Evolutionary conservation across 2,888 invertebrate genomes (phyloP), one percentile per base, ranked within the genome.

Genomic region (Hypena proboscidalis): DNA sequence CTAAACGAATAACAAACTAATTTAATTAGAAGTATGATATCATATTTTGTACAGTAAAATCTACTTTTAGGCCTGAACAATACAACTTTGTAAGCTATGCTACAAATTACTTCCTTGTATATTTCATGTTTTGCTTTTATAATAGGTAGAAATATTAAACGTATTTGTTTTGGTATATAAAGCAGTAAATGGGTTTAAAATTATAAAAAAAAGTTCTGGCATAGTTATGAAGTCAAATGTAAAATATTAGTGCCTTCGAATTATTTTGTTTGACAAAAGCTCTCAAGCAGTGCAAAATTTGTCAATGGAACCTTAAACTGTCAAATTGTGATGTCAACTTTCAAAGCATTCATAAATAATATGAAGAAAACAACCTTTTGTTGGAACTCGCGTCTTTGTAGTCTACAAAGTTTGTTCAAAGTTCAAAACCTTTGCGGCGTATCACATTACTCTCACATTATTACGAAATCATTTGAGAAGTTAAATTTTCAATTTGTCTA

Each of bases 361-460:
- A 53, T 52, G 26, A 60, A 52, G 19, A 43, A 48, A 49, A 37
- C 15, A 32, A 34, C 26, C 45, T 45, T 52, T 59, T 53, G 57
- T 62, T 57, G 32, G 22, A 15, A 15, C n/a, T 31, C 27, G n/a
- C 48, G 50, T 57, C 56, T 60, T 68, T 68, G 69, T 63, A 60
- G 63, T 65, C 63, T 63, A 42, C 40, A 2, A 67, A 65, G 52
- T 67, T 66, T 54, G 34, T 30, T 5, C 29, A 37, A 67, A 67
- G 65, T 62, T 53, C 33, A 44, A 34, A 46, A 49, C 51, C 58
- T 58, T 62, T 62, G 62, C 51, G 58, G 41, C 21, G 42, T 43
- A 39, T 63, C 41, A 58, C 42, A 58, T 61, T 58, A 49, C 58
- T 54, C 46, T 46, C 52, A 41, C 29, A 58, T 61, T 55, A 61